Conservation (phyloP, 2,113 vertebrate genomes). For the Apteryx owenii region DNA sequence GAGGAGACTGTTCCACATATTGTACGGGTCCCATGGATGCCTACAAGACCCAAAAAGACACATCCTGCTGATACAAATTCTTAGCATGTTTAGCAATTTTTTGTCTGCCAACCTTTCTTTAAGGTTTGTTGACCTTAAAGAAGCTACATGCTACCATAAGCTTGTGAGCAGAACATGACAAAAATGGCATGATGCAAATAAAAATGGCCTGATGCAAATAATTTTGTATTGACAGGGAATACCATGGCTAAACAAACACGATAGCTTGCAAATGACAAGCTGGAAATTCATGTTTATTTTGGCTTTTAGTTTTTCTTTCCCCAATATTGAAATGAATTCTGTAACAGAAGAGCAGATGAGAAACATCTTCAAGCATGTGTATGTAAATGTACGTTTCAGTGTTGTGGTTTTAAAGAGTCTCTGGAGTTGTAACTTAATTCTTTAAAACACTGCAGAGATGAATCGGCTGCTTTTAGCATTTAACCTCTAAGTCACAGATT, state of each 20-base stretch:
- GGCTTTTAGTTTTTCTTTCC: not conserved
- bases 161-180: not conserved
- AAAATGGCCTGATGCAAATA: not conserved
- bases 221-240: not conserved
- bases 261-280: not conserved
- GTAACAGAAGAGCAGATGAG: not conserved
- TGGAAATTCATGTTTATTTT: not conserved
- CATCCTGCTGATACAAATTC: not conserved
- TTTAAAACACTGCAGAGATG: not conserved
- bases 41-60: not conserved
- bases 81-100: not conserved
- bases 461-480: not conserved
- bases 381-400: not conserved
- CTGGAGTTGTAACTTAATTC: not conserved
- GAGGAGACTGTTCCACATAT: not conserved
- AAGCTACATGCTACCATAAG: not conserved
- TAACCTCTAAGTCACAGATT: not conserved
- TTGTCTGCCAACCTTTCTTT: not conserved
- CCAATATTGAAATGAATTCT: not conserved
- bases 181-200: not conserved
- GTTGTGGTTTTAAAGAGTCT: not conserved
- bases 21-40: not conserved
- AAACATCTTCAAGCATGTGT: not conserved
- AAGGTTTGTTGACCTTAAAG: not conserved
- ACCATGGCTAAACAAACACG: not conserved